These are phyloP conservation scores for Dufourea novaeangliae DNA, from an alignment of 1,140 invertebrate species.

Conservation along the genomic window DNA sequence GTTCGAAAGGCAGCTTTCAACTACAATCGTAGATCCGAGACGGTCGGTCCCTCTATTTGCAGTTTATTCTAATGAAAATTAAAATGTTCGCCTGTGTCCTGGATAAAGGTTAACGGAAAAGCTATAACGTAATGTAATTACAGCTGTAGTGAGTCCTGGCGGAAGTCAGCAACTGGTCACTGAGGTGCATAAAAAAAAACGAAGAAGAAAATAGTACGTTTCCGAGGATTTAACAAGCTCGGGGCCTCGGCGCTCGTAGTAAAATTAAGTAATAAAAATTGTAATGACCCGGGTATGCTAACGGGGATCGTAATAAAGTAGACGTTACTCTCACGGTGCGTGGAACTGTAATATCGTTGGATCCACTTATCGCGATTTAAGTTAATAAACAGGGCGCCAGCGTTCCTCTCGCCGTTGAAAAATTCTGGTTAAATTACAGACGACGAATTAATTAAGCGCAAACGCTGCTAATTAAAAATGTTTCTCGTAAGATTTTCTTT, in stretches of 20 bases:
- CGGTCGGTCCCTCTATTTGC: too few species aligned
- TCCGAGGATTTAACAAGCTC: not conserved
- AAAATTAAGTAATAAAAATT: slow-evolving; percentile 9
- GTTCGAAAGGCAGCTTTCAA: too few species aligned
- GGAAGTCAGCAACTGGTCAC: not conserved
- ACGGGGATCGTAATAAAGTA: slow-evolving; percentile 3
- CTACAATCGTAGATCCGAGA: too few species aligned
- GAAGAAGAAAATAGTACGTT: not conserved
- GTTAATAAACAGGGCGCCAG: not conserved
- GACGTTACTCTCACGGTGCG: not conserved
- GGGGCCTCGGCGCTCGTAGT: not conserved
- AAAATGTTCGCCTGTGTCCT: too few species aligned
- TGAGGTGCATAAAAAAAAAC: not conserved
- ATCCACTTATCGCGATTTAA: slow-evolving; percentile 3
- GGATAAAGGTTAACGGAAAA: too few species aligned
- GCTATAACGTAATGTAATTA: not conserved
- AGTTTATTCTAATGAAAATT: too few species aligned
- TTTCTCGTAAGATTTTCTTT: too few species aligned
- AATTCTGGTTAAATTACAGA: not conserved
- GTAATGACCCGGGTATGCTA: not conserved
- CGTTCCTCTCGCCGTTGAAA: not conserved
- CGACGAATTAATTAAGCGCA: not conserved
- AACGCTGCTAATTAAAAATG: not conserved
- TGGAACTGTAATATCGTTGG: not conserved
- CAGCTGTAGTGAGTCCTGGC: not conserved